Percentiles rank a stretch among this genome's conserved stretches.
phyloP scores from a whole-genome alignment of 2,888 invertebrate species.

The Epistrophella euchroma region DNA sequence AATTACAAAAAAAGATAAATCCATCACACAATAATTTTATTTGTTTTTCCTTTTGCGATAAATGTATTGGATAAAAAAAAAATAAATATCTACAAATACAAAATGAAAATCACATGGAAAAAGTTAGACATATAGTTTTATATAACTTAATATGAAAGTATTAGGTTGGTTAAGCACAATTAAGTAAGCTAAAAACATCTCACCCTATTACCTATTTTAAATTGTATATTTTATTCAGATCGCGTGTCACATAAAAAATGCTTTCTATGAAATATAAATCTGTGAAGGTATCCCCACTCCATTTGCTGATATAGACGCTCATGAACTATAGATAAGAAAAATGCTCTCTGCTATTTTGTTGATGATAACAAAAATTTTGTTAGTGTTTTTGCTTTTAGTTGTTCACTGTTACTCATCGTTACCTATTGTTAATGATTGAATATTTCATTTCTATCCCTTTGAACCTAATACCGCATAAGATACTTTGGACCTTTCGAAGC shows the following conservation, averaged over 20 bases:
- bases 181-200: neutral
- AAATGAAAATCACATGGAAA: no score
- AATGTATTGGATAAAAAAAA: no score
- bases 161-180: no score
- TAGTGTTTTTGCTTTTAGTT: conserved; percentile 15
- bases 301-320: neutral
- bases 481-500: conserved; percentile 10
- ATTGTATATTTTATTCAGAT: neutral
- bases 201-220: neutral
- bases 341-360: neutral
- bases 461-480: neutral
- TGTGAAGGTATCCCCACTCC: neutral
- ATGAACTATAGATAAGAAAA: conserved; percentile 48
- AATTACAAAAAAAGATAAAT: no score
- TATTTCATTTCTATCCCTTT: conserved; percentile 11
- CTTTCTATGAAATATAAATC: conserved; percentile 1
- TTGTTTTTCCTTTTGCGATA: no score
- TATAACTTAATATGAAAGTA: no score
- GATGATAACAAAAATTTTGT: conserved; percentile 32
- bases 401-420: conserved; percentile 13
- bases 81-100: no score
- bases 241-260: neutral
- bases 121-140: no score
- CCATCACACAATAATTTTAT: no score
- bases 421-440: neutral